Conservation (phyloP, 2,113 vertebrate species). For the Clinocottus analis region DNA sequence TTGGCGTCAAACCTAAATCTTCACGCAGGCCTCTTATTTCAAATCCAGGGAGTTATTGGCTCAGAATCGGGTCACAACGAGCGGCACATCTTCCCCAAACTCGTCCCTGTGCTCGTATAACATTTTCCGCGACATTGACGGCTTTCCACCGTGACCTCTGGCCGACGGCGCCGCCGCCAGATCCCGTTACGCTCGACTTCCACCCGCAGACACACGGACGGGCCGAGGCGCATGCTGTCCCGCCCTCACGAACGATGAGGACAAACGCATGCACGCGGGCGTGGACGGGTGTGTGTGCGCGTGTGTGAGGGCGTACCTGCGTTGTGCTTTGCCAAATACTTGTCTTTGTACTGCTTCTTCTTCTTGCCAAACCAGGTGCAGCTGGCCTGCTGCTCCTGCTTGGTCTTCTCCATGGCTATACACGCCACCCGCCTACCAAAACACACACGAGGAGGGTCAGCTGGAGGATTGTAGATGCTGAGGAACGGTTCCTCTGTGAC, state of each 20-base stretch:
- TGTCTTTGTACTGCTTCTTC: conserved; percentile 99
- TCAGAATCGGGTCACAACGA: background rate
- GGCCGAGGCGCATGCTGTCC: background rate
- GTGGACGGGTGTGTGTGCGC: background rate
- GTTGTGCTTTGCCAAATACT: conserved; percentile 99
- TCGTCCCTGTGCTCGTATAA: background rate
- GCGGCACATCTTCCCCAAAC: conserved; percentile 7
- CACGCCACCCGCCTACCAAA: conserved; percentile 94
- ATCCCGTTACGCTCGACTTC: conserved; percentile 27
- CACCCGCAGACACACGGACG: background rate
- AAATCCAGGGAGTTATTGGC: background rate
- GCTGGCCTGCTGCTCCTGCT: conserved; percentile 99
- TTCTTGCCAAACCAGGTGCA: conserved; percentile 99
- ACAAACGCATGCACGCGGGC: conserved; percentile 7
- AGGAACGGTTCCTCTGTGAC: background rate
- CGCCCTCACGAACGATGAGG: background rate
- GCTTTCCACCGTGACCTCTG: conserved; percentile 25
- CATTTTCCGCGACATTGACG: conserved; percentile 46
- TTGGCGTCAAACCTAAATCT: background rate
- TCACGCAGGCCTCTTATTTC: background rate
- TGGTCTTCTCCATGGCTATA: conserved; percentile 99
- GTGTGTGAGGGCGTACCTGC: conserved; percentile 85
- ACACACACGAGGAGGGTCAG: conserved; percentile 3
- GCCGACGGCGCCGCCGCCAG: background rate
- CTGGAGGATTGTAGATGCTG: background rate